Conservation (phyloP, 2,888 invertebrate species). For the Ophion costatus region DNA sequence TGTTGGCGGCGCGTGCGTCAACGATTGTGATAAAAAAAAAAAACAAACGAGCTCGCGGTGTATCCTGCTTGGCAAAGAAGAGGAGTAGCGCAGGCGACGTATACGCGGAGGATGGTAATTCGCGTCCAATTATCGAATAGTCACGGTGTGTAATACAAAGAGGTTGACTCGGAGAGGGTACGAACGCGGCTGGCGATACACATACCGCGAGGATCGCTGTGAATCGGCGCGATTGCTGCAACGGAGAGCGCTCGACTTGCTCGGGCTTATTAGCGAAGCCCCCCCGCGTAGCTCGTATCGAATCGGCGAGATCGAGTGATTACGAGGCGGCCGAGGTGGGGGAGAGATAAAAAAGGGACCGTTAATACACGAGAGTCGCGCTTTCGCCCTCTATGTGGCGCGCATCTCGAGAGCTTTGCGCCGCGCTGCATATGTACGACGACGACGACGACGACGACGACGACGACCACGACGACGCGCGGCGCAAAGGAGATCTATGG, state of each 20-base stretch:
- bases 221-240: constrained; percentile 12
- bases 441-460: background rate
- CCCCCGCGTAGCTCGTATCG: constrained; percentile 67
- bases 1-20: background rate
- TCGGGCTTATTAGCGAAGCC: constrained; percentile 71
- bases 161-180: constrained; percentile 63
- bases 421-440: constrained; percentile 34
- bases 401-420: background rate
- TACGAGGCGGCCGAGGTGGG: constrained; percentile 23
- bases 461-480: background rate
- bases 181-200: background rate
- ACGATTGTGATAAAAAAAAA: background rate
- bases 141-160: constrained; percentile 75
- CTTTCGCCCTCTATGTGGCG: background rate
- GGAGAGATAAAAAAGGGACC: constrained; percentile 44
- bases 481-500: constrained; percentile 74
- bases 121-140: constrained; percentile 78
- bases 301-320: constrained; percentile 67
- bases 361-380: constrained; percentile 30
- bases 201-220: background rate
- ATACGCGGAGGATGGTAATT: constrained; percentile 65
- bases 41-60: background rate
- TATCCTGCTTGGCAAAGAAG: background rate
- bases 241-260: constrained; percentile 29
- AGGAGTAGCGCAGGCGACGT: background rate